phyloP scores from a whole-genome alignment of 2,113 vertebrate genomes.

The Uria aalge region DNA sequence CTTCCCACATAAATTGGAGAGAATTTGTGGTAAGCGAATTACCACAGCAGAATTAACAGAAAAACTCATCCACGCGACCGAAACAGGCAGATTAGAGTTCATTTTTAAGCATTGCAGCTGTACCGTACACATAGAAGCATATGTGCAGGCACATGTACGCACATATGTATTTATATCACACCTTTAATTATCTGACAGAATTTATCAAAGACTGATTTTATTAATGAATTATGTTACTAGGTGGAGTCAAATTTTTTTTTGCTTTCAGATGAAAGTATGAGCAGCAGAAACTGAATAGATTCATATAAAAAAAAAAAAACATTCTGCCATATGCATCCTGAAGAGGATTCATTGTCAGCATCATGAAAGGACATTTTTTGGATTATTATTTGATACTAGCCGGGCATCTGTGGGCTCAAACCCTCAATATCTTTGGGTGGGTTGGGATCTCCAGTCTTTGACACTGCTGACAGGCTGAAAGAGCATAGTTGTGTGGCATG shows the following conservation, averaged over 20 bases:
- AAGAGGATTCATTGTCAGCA: background rate
- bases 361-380: background rate
- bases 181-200: background rate
- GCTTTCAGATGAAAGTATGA: background rate
- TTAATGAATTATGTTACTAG: background rate
- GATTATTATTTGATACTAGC: background rate
- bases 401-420: background rate
- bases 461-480: conserved; percentile 2
- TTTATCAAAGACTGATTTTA: background rate
- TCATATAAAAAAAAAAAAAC: background rate
- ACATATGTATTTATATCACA: background rate
- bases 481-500: background rate
- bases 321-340: background rate
- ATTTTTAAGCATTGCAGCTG: background rate
- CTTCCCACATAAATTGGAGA: background rate
- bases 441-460: background rate
- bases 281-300: background rate
- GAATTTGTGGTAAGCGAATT: background rate
- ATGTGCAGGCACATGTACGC: background rate
- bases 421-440: background rate
- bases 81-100: background rate
- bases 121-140: background rate
- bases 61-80: background rate
- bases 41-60: background rate
- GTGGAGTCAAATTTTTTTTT: background rate